phyloP scores from a whole-genome alignment of 2,888 invertebrate species.

The Scaptomyza flava region DNA sequence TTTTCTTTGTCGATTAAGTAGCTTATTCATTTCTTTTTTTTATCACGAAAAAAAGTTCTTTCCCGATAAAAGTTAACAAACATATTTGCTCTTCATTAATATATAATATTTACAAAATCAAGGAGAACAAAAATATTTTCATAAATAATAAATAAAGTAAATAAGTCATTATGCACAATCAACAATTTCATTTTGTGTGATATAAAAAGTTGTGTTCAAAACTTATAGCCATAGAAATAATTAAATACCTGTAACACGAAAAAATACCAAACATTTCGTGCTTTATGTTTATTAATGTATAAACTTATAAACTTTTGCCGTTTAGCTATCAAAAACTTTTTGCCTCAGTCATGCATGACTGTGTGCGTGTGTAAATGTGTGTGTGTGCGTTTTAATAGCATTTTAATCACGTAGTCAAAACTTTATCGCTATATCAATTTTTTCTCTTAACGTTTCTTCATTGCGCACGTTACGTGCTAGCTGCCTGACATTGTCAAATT shows the following conservation, averaged over 20 bases:
- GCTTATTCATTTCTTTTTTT: too few relatives aligned
- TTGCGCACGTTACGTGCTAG: constrained; percentile 24
- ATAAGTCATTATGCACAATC: neutral
- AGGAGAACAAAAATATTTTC: neutral
- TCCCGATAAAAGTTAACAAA: too few relatives aligned
- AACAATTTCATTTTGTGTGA: neutral
- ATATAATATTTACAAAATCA: neutral
- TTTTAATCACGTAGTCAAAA: constrained; percentile 58
- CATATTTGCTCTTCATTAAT: neutral
- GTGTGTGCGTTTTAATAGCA: constrained; percentile 16
- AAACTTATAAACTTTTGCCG: constrained; percentile 18
- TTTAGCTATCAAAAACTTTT: constrained; percentile 25
- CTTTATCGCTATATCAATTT: constrained; percentile 41
- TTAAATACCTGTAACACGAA: constrained; percentile 4
- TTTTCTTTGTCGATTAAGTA: too few relatives aligned
- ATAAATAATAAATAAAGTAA: neutral
- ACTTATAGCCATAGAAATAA: constrained; percentile 14
- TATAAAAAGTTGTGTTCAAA: constrained; percentile 10
- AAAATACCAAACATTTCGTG: neutral
- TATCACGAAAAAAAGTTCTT: too few relatives aligned
- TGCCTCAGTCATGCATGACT: constrained; percentile 2
- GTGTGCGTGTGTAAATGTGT: neutral
- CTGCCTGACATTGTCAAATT: constrained; percentile 52
- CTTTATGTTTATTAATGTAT: constrained; percentile 19
- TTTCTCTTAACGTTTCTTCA: constrained; percentile 1